Evolutionary conservation across 2,888 invertebrate species (phyloP).

Genomic region (Zootermopsis nevadensis): DNA sequence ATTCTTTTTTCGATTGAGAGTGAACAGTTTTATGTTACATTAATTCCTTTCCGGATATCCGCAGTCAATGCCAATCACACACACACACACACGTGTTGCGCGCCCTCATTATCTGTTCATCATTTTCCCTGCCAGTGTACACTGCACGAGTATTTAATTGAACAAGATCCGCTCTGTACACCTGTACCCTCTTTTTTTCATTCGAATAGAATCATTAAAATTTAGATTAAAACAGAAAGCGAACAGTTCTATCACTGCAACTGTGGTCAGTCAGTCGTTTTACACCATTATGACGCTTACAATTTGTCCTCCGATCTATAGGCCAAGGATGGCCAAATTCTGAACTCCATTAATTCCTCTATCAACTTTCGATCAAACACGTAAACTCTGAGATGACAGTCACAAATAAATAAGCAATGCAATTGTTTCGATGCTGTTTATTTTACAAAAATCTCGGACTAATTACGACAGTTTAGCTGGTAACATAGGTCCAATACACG

Average conservation of each 20-base stretch:
- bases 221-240: constrained; percentile 32
- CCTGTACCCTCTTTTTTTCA: constrained; percentile 28
- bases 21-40: constrained; percentile 40
- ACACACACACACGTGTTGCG: constrained; percentile 42
- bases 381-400: too few relatives aligned
- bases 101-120: constrained; percentile 34
- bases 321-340: not conserved
- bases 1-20: constrained; percentile 8
- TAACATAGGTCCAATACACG: too few relatives aligned
- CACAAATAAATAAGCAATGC: too few relatives aligned
- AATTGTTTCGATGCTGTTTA: too few relatives aligned
- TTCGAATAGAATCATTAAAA: constrained; percentile 37
- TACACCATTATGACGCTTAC: constrained; percentile 30
- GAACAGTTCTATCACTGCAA: constrained; percentile 7
- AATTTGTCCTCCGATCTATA: not conserved
- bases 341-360: too few relatives aligned
- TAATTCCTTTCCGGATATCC: constrained; percentile 40
- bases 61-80: constrained; percentile 39
- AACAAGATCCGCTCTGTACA: constrained; percentile 35
- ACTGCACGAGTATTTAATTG: constrained; percentile 32
- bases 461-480: too few relatives aligned
- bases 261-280: constrained; percentile 34
- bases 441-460: too few relatives aligned
- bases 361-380: too few relatives aligned
- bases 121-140: constrained; percentile 13